Conservation (phyloP, 2,888 invertebrate genomes). For the Pristionchus fissidentatus region DNA sequence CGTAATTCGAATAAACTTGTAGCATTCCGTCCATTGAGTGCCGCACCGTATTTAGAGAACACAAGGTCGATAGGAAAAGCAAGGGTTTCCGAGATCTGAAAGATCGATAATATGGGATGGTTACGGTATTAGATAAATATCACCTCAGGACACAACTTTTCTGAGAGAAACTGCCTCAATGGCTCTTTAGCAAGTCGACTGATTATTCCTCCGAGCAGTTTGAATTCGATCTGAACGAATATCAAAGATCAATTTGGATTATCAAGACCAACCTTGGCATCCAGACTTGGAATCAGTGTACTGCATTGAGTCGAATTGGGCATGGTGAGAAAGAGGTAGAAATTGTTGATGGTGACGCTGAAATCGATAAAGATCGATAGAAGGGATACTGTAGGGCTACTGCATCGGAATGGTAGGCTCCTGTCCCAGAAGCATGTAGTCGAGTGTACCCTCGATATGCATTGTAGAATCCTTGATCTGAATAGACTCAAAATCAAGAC, state of each 20-base stretch:
- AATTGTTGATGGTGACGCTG: background rate
- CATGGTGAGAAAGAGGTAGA: background rate
- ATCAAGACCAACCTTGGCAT: background rate
- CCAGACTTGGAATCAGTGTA: slow-evolving; percentile 15
- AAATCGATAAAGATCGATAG: background rate
- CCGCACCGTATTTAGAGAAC: background rate
- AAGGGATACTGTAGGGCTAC: background rate
- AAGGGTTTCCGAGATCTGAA: background rate
- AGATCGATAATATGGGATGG: background rate
- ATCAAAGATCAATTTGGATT: background rate
- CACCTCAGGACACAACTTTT: slow-evolving; percentile 38
- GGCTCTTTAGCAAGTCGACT: slow-evolving; percentile 11
- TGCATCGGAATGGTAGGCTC: slow-evolving; percentile 25
- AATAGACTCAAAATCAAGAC: background rate
- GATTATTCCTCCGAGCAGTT: slow-evolving; percentile 31
- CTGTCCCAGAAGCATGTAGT: slow-evolving; percentile 36
- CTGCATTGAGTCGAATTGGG: slow-evolving; percentile 14
- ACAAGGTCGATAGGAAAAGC: slow-evolving; percentile 12
- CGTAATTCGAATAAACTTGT: slow-evolving; percentile 38
- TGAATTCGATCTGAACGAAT: slow-evolving; percentile 33
- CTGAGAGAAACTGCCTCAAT: background rate
- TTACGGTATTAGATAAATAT: background rate
- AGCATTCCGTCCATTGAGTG: slow-evolving; percentile 40
- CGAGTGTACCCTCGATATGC: slow-evolving; percentile 10
- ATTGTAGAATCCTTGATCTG: slow-evolving; percentile 15